A percentile compares a stretch with the other conserved stretches of the same genome.
These are phyloP conservation scores for Anthopleura sola DNA, from an alignment of 64 coral and sea anemone genomes.

Conservation along the genomic window DNA sequence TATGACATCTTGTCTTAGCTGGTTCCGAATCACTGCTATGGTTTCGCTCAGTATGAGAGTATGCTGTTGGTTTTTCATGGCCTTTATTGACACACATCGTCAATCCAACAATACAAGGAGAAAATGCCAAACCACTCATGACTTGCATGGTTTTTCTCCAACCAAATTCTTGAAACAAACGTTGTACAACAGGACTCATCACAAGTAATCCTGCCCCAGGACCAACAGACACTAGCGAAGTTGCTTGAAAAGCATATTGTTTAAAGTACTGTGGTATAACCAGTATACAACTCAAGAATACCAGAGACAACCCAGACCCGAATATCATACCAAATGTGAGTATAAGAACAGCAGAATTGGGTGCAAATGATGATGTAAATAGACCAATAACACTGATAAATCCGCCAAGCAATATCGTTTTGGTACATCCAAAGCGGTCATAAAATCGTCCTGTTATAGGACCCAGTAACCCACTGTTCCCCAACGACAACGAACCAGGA, in stretches of 20 bases:
- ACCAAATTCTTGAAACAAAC: neutral
- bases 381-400: neutral
- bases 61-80: neutral
- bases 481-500: neutral
- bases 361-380: neutral
- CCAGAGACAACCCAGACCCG: neutral
- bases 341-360: neutral
- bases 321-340: neutral
- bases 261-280: neutral
- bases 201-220: neutral
- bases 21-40: neutral
- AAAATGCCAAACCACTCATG: neutral
- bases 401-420: neutral
- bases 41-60: neutral
- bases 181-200: neutral
- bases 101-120: neutral
- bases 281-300: neutral
- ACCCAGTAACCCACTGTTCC: neutral
- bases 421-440: neutral
- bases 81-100: neutral
- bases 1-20: neutral
- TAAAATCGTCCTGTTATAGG: neutral
- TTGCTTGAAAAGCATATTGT: constrained; percentile 4
- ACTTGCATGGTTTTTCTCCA: neutral
- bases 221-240: neutral